Evolutionary conservation across 2,797 vertebrate species (phyloP), one percentile per base, ranked within the genome.

Genomic region (Novumbra hubbsi): DNA sequence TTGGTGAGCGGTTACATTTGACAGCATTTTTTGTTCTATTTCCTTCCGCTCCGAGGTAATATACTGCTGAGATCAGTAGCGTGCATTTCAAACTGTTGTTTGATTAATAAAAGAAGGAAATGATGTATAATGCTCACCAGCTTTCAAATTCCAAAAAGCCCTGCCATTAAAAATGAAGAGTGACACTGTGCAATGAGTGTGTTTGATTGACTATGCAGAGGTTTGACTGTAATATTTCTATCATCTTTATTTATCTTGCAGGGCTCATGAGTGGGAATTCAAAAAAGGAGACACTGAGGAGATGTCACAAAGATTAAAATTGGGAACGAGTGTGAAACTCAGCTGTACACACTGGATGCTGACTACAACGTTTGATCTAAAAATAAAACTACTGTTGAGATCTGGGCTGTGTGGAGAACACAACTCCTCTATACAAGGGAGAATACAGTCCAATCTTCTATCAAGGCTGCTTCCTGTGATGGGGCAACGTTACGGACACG

Each of bases 71-170:
- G 88, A 91, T 90, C 89, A 87, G 85, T 91, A 87, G 85, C 85
- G 89, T 83, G 88, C 85, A 89, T 91, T 92, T 93, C 85, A 92
- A 92, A 90, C 82, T 88, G 81, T 78, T 92, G 87, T 92, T 91
- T 93, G 91, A 94, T 93, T 92, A 92, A 93, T 93, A 93, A 92
- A 93, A 91, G 84, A 93, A 87, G 82, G 84, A 91, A 91, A 91
- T 38, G 3, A 85, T 89, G 81, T 87, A 85, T 86, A 91, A 92
- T 90, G 84, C 86, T 87, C 81, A 74, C 81, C 83, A 86, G 78
- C 80, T 78, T 86, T 85, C 79, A 73, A 73, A 78, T 84, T 85
- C 64, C 85, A 87, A 87, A 91, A 90, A 88, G 81, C 71, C 73
- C 78, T 82, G 77, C 88, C 85, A 92, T 92, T 90, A 92, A 93